These are phyloP conservation scores for Tenthredo notha DNA, from an alignment of 2,888 invertebrate genomes.

Conservation along the genomic window DNA sequence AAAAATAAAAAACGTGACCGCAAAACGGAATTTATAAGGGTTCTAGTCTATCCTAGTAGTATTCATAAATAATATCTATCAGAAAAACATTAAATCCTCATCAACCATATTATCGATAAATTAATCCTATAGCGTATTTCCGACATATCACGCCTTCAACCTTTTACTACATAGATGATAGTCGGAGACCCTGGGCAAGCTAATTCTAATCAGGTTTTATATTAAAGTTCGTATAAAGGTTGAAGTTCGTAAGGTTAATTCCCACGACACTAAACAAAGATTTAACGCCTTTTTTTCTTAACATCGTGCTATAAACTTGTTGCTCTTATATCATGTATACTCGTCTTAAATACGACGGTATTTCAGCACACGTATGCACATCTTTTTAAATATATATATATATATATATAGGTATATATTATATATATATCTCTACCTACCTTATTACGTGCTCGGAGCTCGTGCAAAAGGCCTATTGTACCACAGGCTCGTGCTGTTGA, in stretches of 20 bases:
- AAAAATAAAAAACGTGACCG: not conserved
- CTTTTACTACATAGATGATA: not conserved
- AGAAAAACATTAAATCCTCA: not conserved
- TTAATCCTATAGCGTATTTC: not conserved
- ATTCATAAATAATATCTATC: not conserved
- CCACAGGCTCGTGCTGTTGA: conserved; percentile 42
- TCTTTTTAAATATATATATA: not conserved
- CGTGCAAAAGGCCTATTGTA: conserved; percentile 42
- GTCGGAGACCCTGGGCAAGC: not conserved
- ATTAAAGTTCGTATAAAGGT: conserved; percentile 4
- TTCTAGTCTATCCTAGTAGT: not conserved
- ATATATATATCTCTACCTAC: not conserved
- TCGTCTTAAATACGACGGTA: not conserved
- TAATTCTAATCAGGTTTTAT: conserved; percentile 11
- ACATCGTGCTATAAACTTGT: conserved; percentile 28
- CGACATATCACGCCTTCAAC: not conserved
- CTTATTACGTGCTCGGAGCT: conserved; percentile 32
- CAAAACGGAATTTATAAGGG: not conserved
- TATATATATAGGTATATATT: not conserved
- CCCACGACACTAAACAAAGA: conserved; percentile 13
- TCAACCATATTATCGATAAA: not conserved
- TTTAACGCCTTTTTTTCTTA: not conserved
- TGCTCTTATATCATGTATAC: not conserved
- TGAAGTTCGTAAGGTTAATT: conserved; percentile 27
- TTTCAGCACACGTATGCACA: not conserved